Base-by-base conservation (phyloP, 2,113 vertebrate genomes). In the Rhinoderma darwinii region DNA sequence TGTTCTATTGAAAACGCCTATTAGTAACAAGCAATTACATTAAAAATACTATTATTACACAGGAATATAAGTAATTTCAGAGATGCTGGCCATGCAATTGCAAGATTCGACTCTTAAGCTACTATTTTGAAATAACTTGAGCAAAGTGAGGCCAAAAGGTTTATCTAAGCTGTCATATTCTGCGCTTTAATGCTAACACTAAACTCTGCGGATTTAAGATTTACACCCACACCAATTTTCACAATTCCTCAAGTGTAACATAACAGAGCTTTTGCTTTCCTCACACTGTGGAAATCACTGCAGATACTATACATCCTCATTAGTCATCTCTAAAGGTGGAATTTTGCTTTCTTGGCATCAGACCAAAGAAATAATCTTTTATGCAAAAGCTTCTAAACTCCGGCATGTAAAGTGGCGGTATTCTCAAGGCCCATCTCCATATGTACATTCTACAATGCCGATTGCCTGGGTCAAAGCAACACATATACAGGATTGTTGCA, bases 221-320 rank as follows among this genome's bases (percentile, higher is more conserved):
- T 61, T 39, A 56, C 83, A 84, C 83, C 47, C 17, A 51, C 70
- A 59, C 83, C 35, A 74, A 84, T 84, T 41, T 84, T 84, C 70
- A 84, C 83, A 84, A 84, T 75, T 75, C 44, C 51, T 61, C 50
- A 61, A 44, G 83, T 84, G 83, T 84, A 41, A 76, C 51, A 54
- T 75, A 75, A 43, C 32, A 41, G 25, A 15, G 41, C 61, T 70
- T 27, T 20, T 11, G 30, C 35, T 82, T 68, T 20, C 41, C 43
- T 83, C 27, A 68, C 59, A 50, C 9, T 68, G 30, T 68, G 41
- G 68, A 44, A 30, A 22, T 25, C 43, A 37, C 61, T 70, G 81
- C 61, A 68, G 63, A 68, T 51, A 70, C 63, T 47, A 50, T 50
- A 83, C n/a, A 70, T 72, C 81, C 81, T 50, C 63, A 70, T 68